phyloP scores from a whole-genome alignment of 2,888 invertebrate genomes.

The Brenthis hecate region DNA sequence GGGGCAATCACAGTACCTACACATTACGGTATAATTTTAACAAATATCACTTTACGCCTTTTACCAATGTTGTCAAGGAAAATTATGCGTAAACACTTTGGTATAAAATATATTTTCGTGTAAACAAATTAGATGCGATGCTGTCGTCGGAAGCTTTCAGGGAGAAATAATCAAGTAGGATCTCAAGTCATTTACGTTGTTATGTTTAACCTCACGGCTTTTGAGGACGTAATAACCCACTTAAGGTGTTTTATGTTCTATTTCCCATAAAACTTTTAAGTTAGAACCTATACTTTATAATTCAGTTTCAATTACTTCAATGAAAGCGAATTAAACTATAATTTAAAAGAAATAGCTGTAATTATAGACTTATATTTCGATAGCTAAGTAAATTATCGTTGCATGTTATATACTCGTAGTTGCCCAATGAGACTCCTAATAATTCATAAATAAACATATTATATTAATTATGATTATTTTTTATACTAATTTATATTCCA shows the following conservation, averaged over 20 bases:
- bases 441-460: neutral
- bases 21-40: conserved; percentile 3
- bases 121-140: conserved; percentile 23
- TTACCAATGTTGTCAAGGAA: neutral
- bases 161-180: conserved; percentile 58
- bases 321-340: no score
- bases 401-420: no score
- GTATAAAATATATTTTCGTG: conserved; percentile 25
- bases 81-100: conserved; percentile 23
- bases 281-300: neutral
- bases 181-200: conserved; percentile 41
- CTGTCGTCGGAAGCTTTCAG: conserved; percentile 44
- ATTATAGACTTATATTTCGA: neutral
- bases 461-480: neutral
- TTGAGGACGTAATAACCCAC: conserved; percentile 41
- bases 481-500: neutral
- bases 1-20: neutral
- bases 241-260: conserved; percentile 20
- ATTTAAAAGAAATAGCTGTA: no score
- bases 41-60: conserved; percentile 6
- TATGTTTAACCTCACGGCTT: conserved; percentile 40
- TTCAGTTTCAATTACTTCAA: neutral
- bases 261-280: conserved; percentile 19
- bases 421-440: no score
- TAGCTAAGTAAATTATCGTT: neutral